Conservation (phyloP, 2,113 vertebrate genomes). For the Pavo muticus region DNA sequence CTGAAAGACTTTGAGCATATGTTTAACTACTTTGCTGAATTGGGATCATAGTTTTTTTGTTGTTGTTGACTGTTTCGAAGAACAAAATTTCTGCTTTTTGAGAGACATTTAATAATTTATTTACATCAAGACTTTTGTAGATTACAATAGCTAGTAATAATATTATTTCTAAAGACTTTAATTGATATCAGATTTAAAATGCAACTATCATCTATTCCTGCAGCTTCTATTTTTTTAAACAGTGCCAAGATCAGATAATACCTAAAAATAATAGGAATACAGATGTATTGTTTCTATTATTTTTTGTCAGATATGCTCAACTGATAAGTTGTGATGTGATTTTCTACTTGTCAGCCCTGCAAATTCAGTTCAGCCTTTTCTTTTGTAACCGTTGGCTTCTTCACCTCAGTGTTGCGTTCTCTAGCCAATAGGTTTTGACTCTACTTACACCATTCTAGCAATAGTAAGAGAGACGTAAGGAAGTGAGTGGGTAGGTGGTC, state of each 20-base stretch:
- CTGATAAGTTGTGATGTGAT: neutral
- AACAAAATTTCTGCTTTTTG: neutral
- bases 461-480: neutral
- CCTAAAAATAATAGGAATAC: neutral
- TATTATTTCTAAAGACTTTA: neutral
- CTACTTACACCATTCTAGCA: neutral
- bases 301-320: neutral
- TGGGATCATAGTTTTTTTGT: neutral
- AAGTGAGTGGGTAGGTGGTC: neutral
- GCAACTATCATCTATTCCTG: neutral
- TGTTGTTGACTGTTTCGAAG: no score
- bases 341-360: neutral
- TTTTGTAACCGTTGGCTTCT: neutral
- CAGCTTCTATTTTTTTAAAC: neutral
- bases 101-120: neutral
- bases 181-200: neutral
- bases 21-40: neutral
- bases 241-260: neutral
- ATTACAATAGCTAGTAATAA: neutral
- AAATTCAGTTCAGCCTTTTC: neutral
- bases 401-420: neutral
- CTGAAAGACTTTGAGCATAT: neutral
- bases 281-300: neutral
- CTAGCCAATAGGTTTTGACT: neutral
- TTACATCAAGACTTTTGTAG: neutral